Percentiles rank a stretch among this genome's conserved stretches.
Evolutionary conservation across 2,888 invertebrate species (phyloP).

Genomic region (Chrysolina oricalcia): DNA sequence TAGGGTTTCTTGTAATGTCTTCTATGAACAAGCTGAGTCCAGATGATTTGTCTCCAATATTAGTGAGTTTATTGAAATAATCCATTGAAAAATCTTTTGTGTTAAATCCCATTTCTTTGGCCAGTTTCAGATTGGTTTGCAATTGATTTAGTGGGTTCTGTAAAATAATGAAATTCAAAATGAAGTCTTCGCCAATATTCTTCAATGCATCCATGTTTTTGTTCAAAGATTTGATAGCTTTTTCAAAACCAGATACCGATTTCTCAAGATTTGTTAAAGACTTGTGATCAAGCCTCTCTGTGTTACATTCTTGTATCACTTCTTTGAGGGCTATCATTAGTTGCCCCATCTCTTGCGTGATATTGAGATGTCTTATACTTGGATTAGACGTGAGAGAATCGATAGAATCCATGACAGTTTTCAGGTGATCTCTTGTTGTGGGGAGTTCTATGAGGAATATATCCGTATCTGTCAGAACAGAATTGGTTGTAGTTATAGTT

Average conservation of each 20-base stretch:
- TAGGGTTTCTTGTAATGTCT: constrained; percentile 48
- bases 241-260: constrained; percentile 38
- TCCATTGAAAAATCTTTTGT: constrained; percentile 57
- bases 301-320: constrained; percentile 53
- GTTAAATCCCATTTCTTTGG: constrained; percentile 55
- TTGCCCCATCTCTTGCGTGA: constrained; percentile 32
- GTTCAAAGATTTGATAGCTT: constrained; percentile 35
- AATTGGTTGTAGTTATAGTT: constrained; percentile 49
- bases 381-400: constrained; percentile 46
- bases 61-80: constrained; percentile 51
- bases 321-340: constrained; percentile 27
- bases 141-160: constrained; percentile 48
- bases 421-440: constrained; percentile 44
- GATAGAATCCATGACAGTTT: constrained; percentile 42
- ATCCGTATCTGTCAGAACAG: constrained; percentile 52
- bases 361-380: constrained; percentile 41
- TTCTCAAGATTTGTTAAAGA: constrained; percentile 48
- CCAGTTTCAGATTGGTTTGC: constrained; percentile 52
- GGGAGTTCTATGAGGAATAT: constrained; percentile 55
- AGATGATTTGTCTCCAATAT: constrained; percentile 49
- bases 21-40: constrained; percentile 53
- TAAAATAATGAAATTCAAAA: constrained; percentile 45
- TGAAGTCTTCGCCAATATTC: constrained; percentile 34
- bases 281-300: constrained; percentile 57
- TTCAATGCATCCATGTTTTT: constrained; percentile 34